Percentiles rank a stretch among this genome's conserved stretches.
Evolutionary conservation across 2,113 vertebrate genomes (phyloP).

Genomic region (Solenodon paradoxus): DNA sequence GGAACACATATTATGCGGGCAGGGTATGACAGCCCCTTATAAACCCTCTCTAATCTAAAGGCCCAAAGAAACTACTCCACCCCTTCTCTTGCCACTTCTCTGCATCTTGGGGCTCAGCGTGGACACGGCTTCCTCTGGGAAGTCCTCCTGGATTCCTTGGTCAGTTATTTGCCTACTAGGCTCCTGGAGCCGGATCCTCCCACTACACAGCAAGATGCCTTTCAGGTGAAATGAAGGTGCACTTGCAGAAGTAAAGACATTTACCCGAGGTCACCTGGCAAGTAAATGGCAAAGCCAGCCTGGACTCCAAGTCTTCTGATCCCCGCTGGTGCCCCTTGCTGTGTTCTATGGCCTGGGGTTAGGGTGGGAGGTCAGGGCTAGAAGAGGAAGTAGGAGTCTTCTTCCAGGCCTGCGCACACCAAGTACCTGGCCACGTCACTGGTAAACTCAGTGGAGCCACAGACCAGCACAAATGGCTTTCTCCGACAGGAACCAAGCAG

Average conservation of each 20-base stretch:
- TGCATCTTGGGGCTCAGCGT: neutral
- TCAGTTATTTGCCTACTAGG: neutral
- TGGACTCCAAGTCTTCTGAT: neutral
- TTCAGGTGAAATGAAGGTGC: neutral
- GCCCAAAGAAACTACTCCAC: neutral
- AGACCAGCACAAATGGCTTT: conserved; percentile 82
- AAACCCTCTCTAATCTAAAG: neutral
- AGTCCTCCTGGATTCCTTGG: neutral
- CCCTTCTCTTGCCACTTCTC: neutral
- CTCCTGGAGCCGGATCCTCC: neutral
- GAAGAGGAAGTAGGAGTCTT: conserved; percentile 83
- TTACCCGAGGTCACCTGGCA: neutral
- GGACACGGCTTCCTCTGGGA: neutral
- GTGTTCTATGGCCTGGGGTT: neutral
- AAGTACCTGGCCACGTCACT: conserved; percentile 81
- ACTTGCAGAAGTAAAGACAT: neutral
- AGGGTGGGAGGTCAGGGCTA: conserved; percentile 57
- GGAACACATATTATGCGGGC: neutral
- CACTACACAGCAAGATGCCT: neutral
- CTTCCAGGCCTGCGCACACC: conserved; percentile 71
- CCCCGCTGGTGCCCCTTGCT: neutral
- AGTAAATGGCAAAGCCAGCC: neutral
- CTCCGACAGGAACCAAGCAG: conserved; percentile 79
- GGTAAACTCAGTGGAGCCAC: conserved; percentile 82
- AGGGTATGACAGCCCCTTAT: accelerated